Conservation (phyloP, 2,113 vertebrate species). For the Cyrtonyx montezumae region DNA sequence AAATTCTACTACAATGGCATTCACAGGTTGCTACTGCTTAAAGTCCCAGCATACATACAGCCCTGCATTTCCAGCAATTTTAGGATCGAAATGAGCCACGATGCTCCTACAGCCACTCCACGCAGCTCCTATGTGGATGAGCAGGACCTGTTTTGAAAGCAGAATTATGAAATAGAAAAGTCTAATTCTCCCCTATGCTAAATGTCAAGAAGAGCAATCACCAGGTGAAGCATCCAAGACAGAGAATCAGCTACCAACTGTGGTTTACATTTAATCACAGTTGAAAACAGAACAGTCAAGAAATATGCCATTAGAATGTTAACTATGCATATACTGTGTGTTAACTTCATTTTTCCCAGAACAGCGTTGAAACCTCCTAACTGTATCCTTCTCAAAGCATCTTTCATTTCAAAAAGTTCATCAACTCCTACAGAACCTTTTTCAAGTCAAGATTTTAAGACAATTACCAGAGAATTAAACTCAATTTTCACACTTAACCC, state of each 20-base stretch:
- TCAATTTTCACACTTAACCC: background rate
- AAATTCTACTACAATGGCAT: background rate
- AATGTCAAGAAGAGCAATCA: background rate
- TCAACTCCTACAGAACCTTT: background rate
- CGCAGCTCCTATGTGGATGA: background rate
- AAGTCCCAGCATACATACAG: background rate
- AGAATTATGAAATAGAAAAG: background rate
- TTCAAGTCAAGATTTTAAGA: background rate
- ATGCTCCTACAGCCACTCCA: background rate
- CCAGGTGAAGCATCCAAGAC: background rate
- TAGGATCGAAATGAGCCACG: background rate
- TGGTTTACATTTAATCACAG: background rate
- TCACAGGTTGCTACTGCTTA: background rate
- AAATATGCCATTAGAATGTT: background rate
- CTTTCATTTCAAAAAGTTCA: background rate
- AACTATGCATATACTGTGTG: background rate
- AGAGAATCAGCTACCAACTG: background rate
- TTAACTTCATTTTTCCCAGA: background rate
- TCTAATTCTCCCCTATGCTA: background rate
- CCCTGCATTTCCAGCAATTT: background rate
- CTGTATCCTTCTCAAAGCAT: background rate
- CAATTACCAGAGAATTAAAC: background rate
- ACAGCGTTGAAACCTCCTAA: background rate
- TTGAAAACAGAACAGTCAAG: background rate
- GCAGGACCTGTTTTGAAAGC: background rate